phyloP scores from a whole-genome alignment of 2,888 invertebrate genomes.

The Latrodectus hesperus region DNA sequence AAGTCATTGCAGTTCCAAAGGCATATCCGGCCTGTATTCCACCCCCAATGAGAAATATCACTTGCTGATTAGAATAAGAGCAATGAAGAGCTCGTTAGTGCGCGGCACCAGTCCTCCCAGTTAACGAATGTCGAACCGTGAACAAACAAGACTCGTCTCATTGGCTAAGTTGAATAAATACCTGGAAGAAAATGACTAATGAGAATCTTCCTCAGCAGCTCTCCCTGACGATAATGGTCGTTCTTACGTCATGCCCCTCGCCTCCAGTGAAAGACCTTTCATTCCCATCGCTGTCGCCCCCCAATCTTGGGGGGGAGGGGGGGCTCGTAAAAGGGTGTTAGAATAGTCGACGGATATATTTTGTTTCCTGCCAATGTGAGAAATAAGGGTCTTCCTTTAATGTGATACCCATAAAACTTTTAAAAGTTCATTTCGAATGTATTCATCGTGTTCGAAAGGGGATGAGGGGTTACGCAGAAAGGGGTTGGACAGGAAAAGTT shows the following conservation, averaged over 20 bases:
- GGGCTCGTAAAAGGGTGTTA: not conserved
- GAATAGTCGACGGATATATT: too few relatives aligned
- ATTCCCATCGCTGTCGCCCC: conserved; percentile 1
- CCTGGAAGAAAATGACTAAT: conserved; percentile 58
- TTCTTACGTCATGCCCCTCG: conserved; percentile 14
- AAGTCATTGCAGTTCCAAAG: conserved; percentile 15
- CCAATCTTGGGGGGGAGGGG: not conserved
- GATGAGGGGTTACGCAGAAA: too few relatives aligned
- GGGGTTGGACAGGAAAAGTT: too few relatives aligned
- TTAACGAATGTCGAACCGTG: conserved; percentile 30
- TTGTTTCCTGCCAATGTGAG: too few relatives aligned
- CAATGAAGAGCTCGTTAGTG: conserved; percentile 49
- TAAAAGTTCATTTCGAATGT: too few relatives aligned
- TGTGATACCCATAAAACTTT: too few relatives aligned
- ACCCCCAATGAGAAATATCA: not conserved
- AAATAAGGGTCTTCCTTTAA: too few relatives aligned
- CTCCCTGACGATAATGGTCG: not conserved
- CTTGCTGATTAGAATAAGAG: conserved; percentile 27
- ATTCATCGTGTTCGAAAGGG: too few relatives aligned
- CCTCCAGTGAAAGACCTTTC: conserved; percentile 8
- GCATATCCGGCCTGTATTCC: not conserved
- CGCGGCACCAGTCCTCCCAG: conserved; percentile 5
- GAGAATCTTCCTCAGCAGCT: conserved; percentile 33
- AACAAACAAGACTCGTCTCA: conserved; percentile 44
- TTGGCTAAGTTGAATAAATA: conserved; percentile 53